Percentiles rank a stretch among this genome's conserved stretches.
These are phyloP conservation scores for Melanogrammus aeglefinus DNA, from an alignment of 2,797 vertebrate species.

Conservation along the genomic window DNA sequence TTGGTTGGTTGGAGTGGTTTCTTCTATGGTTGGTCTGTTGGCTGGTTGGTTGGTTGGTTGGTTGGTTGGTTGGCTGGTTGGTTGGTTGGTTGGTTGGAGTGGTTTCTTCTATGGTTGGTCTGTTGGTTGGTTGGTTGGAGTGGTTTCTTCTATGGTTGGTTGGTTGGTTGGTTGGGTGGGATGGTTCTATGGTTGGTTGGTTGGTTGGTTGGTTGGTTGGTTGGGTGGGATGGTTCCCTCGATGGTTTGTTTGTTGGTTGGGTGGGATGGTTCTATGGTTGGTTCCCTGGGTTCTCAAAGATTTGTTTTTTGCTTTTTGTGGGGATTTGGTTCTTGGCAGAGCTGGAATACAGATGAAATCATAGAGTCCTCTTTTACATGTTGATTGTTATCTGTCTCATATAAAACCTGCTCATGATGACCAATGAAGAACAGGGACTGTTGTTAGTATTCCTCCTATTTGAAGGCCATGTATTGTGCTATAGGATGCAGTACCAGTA, in stretches of 20 bases:
- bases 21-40: background rate
- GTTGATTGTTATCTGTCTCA: background rate
- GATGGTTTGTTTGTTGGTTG: background rate
- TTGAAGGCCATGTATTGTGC: background rate
- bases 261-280: background rate
- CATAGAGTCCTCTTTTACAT: background rate
- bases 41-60: background rate
- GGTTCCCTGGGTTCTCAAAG: background rate
- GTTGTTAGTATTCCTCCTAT: background rate
- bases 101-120: too few species aligned
- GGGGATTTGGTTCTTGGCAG: background rate
- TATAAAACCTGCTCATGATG: background rate
- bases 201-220: too few species aligned
- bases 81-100: too few species aligned
- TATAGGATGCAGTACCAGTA: background rate
- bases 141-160: too few species aligned
- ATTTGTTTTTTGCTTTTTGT: background rate
- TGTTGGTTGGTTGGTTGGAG: too few species aligned
- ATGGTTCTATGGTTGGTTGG: too few species aligned
- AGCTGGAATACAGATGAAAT: background rate
- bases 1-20: background rate
- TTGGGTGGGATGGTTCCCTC: background rate
- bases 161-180: too few species aligned
- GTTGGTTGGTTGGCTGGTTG: background rate
- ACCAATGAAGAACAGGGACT: background rate